These are phyloP conservation scores for Stegana nigrithorax DNA, from an alignment of 2,888 invertebrate genomes.

Conservation along the genomic window DNA sequence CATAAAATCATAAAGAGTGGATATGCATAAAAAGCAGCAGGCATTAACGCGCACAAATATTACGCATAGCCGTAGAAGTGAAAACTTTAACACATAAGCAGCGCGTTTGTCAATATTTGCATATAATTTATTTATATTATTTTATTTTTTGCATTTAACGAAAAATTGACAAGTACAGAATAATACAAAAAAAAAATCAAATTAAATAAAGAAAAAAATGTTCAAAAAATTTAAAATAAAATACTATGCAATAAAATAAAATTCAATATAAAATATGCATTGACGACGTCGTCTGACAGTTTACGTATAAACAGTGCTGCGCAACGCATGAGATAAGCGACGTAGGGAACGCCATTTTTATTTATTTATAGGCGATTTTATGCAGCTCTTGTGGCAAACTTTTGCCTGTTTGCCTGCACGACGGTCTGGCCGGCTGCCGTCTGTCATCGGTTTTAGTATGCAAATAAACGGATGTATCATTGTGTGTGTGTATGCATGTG, in stretches of 20 bases:
- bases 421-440: too few relatives aligned
- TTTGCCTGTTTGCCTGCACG: too few relatives aligned
- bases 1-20: not conserved
- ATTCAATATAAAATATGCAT: too few relatives aligned
- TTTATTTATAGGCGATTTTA: slow-evolving; percentile 17
- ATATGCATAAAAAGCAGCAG: not conserved
- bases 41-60: not conserved
- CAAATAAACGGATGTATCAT: slow-evolving; percentile 42
- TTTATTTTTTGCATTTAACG: too few relatives aligned
- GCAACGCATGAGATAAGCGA: too few relatives aligned
- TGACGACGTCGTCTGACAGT: too few relatives aligned
- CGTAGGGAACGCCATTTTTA: slow-evolving; percentile 5
- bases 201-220: not conserved
- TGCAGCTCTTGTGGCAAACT: not conserved
- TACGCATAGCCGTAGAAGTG: not conserved
- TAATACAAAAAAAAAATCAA: too few relatives aligned
- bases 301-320: too few relatives aligned
- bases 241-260: too few relatives aligned
- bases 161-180: not conserved
- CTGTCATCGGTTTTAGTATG: slow-evolving; percentile 21
- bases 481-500: slow-evolving; percentile 28
- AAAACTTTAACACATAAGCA: not conserved
- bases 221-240: too few relatives aligned
- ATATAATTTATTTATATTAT: not conserved
- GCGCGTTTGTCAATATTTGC: not conserved